A percentile compares a stretch with the other conserved stretches of the same genome.
Evolutionary conservation across 2,888 invertebrate genomes (phyloP).

Genomic region (Cryptocheilus praepositus): DNA sequence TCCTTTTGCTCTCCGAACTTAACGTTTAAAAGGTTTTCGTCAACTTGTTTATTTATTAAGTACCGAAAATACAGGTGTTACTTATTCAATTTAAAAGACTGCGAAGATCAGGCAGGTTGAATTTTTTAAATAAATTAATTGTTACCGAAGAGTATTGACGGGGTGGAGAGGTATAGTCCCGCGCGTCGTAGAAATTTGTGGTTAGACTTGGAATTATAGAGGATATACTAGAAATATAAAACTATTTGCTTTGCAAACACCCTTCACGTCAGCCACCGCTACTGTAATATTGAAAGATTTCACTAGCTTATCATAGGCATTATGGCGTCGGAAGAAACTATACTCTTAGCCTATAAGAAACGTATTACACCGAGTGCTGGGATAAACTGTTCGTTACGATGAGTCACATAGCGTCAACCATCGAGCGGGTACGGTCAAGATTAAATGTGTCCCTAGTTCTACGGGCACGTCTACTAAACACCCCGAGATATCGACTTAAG

Average conservation of each 20-base stretch:
- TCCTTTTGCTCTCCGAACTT: not conserved
- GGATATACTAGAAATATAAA: too few species aligned
- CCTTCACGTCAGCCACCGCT: too few species aligned
- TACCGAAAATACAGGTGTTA: too few species aligned
- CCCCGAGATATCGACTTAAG: slow-evolving; percentile 36
- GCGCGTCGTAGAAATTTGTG: too few species aligned
- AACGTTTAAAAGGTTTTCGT: too few species aligned
- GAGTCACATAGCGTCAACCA: slow-evolving; percentile 26
- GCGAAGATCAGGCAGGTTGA: not conserved
- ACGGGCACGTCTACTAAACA: slow-evolving; percentile 35
- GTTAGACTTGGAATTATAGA: too few species aligned
- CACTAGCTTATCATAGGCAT: not conserved
- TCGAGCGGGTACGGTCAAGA: slow-evolving; percentile 31
- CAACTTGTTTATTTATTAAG: too few species aligned
- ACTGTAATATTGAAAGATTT: too few species aligned
- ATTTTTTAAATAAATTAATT: too few species aligned
- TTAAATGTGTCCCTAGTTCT: slow-evolving; percentile 31
- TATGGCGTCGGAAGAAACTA: slow-evolving; percentile 33
- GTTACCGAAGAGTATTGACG: too few species aligned
- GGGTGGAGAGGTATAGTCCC: too few species aligned
- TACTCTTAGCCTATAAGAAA: slow-evolving; percentile 29
- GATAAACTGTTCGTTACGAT: slow-evolving; percentile 36
- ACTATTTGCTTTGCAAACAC: too few species aligned
- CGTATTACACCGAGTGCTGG: slow-evolving; percentile 38
- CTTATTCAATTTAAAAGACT: not conserved